phyloP scores from a whole-genome alignment of 2,888 invertebrate genomes.

The Melanchra persicariae region DNA sequence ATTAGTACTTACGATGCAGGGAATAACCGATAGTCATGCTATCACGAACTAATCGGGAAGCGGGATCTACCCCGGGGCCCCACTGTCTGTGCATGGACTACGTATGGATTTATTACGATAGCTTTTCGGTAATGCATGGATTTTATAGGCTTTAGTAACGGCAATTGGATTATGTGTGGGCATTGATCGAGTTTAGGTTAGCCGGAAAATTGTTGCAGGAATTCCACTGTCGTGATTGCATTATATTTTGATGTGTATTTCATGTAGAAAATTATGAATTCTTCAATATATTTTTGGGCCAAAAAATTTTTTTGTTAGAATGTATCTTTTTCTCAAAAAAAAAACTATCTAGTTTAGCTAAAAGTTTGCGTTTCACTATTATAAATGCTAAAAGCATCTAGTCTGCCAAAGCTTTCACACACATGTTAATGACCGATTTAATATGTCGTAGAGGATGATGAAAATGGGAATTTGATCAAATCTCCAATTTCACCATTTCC shows the following conservation, averaged over 20 bases:
- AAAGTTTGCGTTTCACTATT: background rate
- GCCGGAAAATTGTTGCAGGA: background rate
- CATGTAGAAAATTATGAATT: background rate
- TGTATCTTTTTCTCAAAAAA: background rate
- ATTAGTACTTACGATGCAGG: conserved; percentile 59
- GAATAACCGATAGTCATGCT: conserved; percentile 80
- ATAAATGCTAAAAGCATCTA: too few relatives aligned
- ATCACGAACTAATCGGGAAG: conserved; percentile 72
- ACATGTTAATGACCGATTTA: too few relatives aligned
- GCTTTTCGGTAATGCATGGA: conserved; percentile 45
- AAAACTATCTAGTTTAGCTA: background rate
- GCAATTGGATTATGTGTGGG: conserved; percentile 30
- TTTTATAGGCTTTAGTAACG: conserved; percentile 58
- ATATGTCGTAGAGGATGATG: too few relatives aligned
- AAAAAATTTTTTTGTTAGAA: too few relatives aligned
- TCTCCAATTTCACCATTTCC: too few relatives aligned
- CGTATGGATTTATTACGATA: conserved; percentile 53
- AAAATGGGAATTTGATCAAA: too few relatives aligned
- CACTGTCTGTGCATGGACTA: conserved; percentile 53
- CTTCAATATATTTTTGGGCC: too few relatives aligned
- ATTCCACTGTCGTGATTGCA: background rate
- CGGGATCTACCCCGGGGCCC: conserved; percentile 72
- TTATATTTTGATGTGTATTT: background rate
- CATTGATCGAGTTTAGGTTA: background rate
- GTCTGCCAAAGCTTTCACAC: too few relatives aligned